phyloP scores from a whole-genome alignment of 1,140 invertebrate genomes.

The Drosophila ercepeae region DNA sequence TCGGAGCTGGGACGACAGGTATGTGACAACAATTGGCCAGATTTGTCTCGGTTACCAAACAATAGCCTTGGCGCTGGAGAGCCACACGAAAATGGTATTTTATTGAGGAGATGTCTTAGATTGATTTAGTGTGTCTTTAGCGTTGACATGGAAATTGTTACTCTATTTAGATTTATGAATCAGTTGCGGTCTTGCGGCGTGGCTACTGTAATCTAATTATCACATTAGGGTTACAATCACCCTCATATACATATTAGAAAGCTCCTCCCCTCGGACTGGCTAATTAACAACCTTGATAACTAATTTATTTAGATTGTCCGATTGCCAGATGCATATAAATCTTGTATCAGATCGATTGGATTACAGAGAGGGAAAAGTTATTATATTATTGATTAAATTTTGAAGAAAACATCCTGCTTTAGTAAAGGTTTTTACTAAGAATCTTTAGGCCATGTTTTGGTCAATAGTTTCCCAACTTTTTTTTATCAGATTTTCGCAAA shows the following conservation, averaged over 20 bases:
- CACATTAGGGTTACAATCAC: neutral
- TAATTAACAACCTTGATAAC: slow-evolving; percentile 33
- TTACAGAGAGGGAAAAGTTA: too few species aligned
- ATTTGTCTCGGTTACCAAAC: slow-evolving; percentile 31
- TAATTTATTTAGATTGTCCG: slow-evolving; percentile 27
- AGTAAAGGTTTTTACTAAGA: too few species aligned
- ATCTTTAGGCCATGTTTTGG: too few species aligned
- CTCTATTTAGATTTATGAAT: neutral
- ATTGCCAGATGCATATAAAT: neutral
- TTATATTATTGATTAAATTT: too few species aligned
- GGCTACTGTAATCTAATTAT: neutral
- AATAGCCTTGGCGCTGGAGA: slow-evolving; percentile 5
- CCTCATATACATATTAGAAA: slow-evolving; percentile 37
- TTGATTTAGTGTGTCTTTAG: neutral
- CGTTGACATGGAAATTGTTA: neutral
- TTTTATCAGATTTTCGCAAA: neutral
- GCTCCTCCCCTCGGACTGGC: slow-evolving; percentile 17
- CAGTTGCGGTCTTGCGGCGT: neutral
- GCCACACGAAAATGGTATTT: slow-evolving; percentile 13
- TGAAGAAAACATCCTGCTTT: too few species aligned
- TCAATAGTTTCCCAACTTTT: too few species aligned
- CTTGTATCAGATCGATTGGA: neutral
- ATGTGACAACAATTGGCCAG: slow-evolving; percentile 47
- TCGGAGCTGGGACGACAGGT: slow-evolving; percentile 21
- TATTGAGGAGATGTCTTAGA: slow-evolving; percentile 7